phyloP scores from a whole-genome alignment of 2,888 invertebrate genomes.

The Drosophila paranaensis region DNA sequence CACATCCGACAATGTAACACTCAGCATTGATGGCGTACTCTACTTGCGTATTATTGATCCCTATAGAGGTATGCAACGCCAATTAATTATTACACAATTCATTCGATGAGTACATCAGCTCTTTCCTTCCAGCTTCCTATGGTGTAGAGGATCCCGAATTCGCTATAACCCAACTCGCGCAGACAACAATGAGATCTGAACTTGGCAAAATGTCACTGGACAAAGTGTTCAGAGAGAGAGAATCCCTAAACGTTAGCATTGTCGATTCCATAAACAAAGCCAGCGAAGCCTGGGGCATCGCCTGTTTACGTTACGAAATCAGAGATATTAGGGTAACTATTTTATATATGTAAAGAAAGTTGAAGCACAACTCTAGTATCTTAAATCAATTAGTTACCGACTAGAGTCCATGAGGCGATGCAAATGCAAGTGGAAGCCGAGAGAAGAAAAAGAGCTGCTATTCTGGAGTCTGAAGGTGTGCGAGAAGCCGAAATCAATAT shows the following conservation, averaged over 20 bases:
- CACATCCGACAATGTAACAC: slow-evolving; percentile 98
- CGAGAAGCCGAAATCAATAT: slow-evolving; percentile 97
- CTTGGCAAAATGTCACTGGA: slow-evolving; percentile 98
- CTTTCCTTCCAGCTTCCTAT: slow-evolving; percentile 89
- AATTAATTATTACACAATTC: not conserved
- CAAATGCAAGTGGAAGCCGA: slow-evolving; percentile 99
- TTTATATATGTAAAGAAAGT: not conserved
- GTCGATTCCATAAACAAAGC: slow-evolving; percentile 99
- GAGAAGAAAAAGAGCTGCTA: slow-evolving; percentile 96
- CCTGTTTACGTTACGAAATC: slow-evolving; percentile 97
- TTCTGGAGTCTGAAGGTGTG: slow-evolving; percentile 98
- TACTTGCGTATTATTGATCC: slow-evolving; percentile 97
- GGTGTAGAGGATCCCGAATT: slow-evolving; percentile 99
- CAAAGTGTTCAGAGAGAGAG: slow-evolving; percentile 98
- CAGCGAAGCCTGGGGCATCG: slow-evolving; percentile 98
- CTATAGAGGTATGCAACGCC: slow-evolving; percentile 88
- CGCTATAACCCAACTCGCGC: slow-evolving; percentile 99
- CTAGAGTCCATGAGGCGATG: slow-evolving; percentile 98
- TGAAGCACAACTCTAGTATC: not conserved
- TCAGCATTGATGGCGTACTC: slow-evolving; percentile 98
- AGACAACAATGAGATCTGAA: slow-evolving; percentile 99
- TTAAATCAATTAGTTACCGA: slow-evolving; percentile 89
- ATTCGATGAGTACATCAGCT: not conserved
- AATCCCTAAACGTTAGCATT: slow-evolving; percentile 96
- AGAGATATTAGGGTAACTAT: slow-evolving; percentile 86